phyloP scores from a whole-genome alignment of 2,888 invertebrate genomes.

The Euplagia quadripunctaria region DNA sequence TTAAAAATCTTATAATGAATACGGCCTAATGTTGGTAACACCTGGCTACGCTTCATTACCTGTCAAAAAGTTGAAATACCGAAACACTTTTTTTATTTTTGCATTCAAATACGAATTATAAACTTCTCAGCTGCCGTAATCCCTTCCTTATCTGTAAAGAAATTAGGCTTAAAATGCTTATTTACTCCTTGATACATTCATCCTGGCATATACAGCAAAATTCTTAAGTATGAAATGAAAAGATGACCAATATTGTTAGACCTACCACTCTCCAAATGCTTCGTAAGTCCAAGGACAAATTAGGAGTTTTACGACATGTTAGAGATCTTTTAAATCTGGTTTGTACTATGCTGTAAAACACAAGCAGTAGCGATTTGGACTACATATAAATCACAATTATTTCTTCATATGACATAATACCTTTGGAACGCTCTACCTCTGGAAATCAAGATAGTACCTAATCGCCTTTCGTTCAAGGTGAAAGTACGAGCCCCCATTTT shows the following conservation, averaged over 20 bases:
- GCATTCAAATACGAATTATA: constrained; percentile 42
- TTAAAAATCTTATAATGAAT: constrained; percentile 24
- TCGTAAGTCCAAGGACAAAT: constrained; percentile 28
- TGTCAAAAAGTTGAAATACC: constrained; percentile 59
- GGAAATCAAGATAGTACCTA: too few relatives aligned
- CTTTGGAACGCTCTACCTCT: too few relatives aligned
- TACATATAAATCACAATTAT: not conserved
- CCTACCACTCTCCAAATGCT: constrained; percentile 24
- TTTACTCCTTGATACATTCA: constrained; percentile 10
- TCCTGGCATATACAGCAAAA: constrained; percentile 40
- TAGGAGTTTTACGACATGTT: constrained; percentile 49
- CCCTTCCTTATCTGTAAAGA: constrained; percentile 37
- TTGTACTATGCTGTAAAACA: constrained; percentile 27
- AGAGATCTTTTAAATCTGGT: constrained; percentile 55
- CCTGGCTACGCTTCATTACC: constrained; percentile 61
- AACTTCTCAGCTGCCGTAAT: constrained; percentile 31
- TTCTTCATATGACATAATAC: too few relatives aligned
- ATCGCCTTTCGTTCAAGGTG: too few relatives aligned
- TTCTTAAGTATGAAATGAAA: constrained; percentile 45
- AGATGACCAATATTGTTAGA: constrained; percentile 43
- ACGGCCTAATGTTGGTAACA: constrained; percentile 43
- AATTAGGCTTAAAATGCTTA: constrained; percentile 42
- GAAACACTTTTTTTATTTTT: constrained; percentile 52
- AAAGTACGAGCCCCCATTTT: too few relatives aligned
- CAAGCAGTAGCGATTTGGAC: constrained; percentile 23